These are phyloP conservation scores for Phyllotis vaccarum DNA, from an alignment of 2,797 vertebrate species.

Conservation along the genomic window DNA sequence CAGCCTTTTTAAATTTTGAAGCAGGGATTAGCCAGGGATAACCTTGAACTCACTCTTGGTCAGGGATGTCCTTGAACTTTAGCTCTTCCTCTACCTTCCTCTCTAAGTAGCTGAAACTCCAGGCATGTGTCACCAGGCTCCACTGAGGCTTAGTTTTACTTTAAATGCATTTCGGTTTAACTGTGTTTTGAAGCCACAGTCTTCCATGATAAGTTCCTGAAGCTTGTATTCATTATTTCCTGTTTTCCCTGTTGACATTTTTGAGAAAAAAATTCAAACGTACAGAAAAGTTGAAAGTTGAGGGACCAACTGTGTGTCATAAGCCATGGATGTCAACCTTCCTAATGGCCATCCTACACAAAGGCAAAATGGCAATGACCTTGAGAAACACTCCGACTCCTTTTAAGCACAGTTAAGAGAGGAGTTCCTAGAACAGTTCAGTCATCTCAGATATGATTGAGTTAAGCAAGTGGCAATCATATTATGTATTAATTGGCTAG, in stretches of 20 bases:
- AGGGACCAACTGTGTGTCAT: too few species aligned
- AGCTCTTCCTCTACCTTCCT: neutral
- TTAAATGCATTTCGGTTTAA: neutral
- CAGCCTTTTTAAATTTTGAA: neutral
- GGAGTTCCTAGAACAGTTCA: too few species aligned
- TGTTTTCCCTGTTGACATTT: neutral
- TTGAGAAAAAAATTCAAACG: neutral
- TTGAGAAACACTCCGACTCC: too few species aligned
- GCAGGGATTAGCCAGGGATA: neutral
- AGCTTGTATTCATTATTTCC: neutral
- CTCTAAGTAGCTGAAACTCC: neutral
- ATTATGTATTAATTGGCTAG: too few species aligned
- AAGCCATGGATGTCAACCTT: neutral
- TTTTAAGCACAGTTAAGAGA: too few species aligned
- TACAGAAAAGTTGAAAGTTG: neutral
- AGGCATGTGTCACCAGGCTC: neutral
- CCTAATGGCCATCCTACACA: neutral
- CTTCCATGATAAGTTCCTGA: neutral
- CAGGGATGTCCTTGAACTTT: neutral
- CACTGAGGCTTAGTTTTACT: neutral
- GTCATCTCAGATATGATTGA: too few species aligned
- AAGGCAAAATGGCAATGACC: too few species aligned
- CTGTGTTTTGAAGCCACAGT: neutral
- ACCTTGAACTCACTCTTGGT: neutral
- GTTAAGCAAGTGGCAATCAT: too few species aligned